phyloP scores from a whole-genome alignment of 2,888 invertebrate genomes.

The Troides oblongomaculatus region DNA sequence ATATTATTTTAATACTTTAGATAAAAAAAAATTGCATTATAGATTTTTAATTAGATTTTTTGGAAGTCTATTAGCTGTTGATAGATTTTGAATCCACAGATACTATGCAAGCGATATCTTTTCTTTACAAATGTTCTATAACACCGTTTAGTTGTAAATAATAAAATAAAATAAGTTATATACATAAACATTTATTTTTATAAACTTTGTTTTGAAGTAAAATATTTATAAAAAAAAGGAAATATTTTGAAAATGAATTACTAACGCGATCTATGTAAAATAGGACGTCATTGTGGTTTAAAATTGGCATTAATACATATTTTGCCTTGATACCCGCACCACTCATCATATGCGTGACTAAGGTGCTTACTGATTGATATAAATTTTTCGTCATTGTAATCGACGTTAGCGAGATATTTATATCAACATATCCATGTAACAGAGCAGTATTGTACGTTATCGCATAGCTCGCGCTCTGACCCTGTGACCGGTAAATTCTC shows the following conservation, averaged over 20 bases:
- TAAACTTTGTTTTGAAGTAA: too few relatives aligned
- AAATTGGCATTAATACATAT: neutral
- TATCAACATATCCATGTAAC: constrained; percentile 48
- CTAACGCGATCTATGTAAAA: neutral
- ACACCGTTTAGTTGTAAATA: neutral
- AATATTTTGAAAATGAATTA: too few relatives aligned
- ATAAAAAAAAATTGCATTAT: neutral
- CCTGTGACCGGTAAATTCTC: constrained; percentile 69
- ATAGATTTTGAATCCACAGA: too few relatives aligned
- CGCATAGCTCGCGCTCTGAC: constrained; percentile 55
- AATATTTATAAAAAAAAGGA: too few relatives aligned
- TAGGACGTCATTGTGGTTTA: neutral
- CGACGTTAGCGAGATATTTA: constrained; percentile 36
- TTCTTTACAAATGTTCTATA: too few relatives aligned
- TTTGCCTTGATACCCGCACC: neutral
- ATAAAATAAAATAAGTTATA: neutral
- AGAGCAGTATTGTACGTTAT: constrained; percentile 59
- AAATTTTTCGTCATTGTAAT: constrained; percentile 12
- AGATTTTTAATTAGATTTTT: too few relatives aligned
- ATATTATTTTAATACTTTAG: neutral
- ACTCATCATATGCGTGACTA: constrained; percentile 6
- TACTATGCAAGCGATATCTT: too few relatives aligned
- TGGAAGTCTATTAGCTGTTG: too few relatives aligned
- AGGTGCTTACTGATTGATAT: neutral
- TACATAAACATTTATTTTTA: too few relatives aligned